Evolutionary conservation across 2,888 invertebrate genomes (phyloP).

Genomic region (Exocentrus adspersus): DNA sequence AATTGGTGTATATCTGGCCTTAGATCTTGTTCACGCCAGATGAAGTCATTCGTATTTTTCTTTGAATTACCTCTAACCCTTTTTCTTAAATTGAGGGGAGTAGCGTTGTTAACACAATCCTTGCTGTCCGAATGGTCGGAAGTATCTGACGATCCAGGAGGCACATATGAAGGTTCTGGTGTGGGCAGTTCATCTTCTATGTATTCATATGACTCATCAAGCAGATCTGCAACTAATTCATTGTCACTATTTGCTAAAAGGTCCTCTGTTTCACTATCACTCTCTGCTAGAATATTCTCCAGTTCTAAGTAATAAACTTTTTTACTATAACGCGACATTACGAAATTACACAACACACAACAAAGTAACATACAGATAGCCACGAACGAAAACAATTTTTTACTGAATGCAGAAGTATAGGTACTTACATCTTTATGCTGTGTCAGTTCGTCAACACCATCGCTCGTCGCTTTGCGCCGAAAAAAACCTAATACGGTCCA

Average conservation of each 20-base stretch:
- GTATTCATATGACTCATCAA: neutral
- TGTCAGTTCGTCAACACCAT: too few relatives aligned
- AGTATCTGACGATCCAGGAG: neutral
- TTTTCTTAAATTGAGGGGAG: neutral
- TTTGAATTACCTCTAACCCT: neutral
- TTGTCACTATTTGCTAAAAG: neutral
- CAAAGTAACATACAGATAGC: too few relatives aligned
- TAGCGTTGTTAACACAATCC: neutral
- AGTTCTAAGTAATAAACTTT: too few relatives aligned
- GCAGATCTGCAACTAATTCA: neutral
- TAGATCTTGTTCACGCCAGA: neutral
- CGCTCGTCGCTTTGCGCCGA: neutral
- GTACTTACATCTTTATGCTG: too few relatives aligned
- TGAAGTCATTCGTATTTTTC: neutral
- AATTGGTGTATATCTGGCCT: neutral
- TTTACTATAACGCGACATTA: too few relatives aligned
- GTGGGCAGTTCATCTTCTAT: neutral
- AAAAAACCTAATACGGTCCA: neutral
- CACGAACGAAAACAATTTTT: too few relatives aligned
- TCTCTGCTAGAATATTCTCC: too few relatives aligned
- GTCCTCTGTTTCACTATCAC: neutral
- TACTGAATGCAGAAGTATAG: too few relatives aligned
- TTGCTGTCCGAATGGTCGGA: neutral
- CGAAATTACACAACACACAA: too few relatives aligned
- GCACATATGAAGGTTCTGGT: neutral